Conservation (phyloP, 2,888 invertebrate genomes). For the Melangyna quadrimaculata region DNA sequence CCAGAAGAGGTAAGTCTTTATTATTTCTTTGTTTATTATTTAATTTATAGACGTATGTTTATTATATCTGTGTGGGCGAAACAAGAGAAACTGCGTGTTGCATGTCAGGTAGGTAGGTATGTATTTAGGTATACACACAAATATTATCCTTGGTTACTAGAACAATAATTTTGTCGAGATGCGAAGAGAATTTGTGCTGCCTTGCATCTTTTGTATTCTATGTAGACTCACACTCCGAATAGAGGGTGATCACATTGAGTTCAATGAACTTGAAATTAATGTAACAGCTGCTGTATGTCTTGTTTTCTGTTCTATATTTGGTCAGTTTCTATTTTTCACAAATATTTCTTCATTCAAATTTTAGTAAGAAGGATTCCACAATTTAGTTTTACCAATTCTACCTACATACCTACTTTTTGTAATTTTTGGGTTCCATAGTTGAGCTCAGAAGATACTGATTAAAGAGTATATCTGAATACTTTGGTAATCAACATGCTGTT, state of each 20-base stretch:
- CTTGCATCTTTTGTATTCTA: not conserved
- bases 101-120: not conserved
- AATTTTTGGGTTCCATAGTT: too few species aligned
- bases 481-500: too few species aligned
- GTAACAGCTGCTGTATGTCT: too few species aligned
- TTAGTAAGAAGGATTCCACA: too few species aligned
- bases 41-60: not conserved
- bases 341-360: too few species aligned
- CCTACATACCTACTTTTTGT: too few species aligned
- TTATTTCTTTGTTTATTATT: constrained; percentile 8
- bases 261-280: not conserved
- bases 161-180: not conserved
- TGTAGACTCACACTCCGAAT: not conserved
- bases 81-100: not conserved
- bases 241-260: not conserved
- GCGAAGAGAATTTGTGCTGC: not conserved
- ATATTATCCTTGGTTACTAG: constrained; percentile 27
- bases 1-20: constrained; percentile 90
- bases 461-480: too few species aligned
- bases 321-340: constrained; percentile 76
- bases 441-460: too few species aligned
- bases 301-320: not conserved
- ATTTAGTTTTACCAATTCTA: too few species aligned
- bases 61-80: not conserved
- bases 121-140: not conserved